Percentiles rank a stretch among this genome's conserved stretches.
phyloP scores from a whole-genome alignment of 1,140 invertebrate genomes.

The Sycophila sp. region DNA sequence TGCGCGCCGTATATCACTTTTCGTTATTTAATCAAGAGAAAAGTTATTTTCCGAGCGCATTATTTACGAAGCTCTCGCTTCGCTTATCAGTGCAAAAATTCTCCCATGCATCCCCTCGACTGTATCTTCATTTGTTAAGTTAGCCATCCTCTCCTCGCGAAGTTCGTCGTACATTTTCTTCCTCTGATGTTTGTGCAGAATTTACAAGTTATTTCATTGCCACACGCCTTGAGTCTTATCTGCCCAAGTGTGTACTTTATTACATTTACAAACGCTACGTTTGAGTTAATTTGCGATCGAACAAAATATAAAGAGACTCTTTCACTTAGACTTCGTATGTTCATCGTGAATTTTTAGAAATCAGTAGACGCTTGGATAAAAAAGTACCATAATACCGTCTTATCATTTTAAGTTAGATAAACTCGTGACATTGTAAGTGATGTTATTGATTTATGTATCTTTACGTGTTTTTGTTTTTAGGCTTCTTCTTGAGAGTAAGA shows the following conservation, averaged over 20 bases:
- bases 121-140: conserved; percentile 10
- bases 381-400: too few relatives aligned
- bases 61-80: conserved; percentile 1
- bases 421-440: too few relatives aligned
- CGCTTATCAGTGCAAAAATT: conserved; percentile 3
- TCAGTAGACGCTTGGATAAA: too few relatives aligned
- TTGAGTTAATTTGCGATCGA: too few relatives aligned
- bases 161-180: conserved; percentile 6
- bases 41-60: background rate
- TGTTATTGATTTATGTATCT: too few relatives aligned
- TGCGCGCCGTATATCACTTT: background rate
- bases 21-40: background rate
- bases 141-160: background rate
- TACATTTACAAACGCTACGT: too few relatives aligned
- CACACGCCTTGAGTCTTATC: too few relatives aligned
- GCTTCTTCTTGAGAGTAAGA: too few relatives aligned
- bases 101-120: background rate
- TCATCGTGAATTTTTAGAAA: too few relatives aligned
- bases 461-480: too few relatives aligned
- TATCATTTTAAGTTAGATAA: too few relatives aligned
- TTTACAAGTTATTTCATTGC: background rate
- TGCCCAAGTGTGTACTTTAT: background rate
- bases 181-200: background rate
- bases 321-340: too few relatives aligned
- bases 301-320: background rate